These are phyloP conservation scores for Myxocyprinus asiaticus DNA, from an alignment of 2,113 vertebrate genomes.

Conservation along the genomic window DNA sequence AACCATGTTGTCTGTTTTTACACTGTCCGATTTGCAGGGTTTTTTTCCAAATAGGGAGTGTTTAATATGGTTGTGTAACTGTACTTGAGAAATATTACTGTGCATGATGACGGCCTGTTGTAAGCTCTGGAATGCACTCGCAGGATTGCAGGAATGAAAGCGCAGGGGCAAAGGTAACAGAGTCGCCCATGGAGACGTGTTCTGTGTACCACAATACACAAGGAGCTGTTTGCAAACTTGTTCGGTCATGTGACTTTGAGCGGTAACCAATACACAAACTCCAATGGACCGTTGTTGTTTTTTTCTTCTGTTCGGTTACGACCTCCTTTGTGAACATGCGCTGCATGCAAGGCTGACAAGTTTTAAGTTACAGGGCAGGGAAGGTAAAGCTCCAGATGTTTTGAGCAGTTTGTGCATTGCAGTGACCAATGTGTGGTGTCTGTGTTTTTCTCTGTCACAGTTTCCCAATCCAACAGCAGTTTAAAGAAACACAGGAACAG, in stretches of 20 bases:
- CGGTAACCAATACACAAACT: slow-evolving; percentile 31
- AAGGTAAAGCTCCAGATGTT: slow-evolving; percentile 53
- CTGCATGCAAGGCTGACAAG: slow-evolving; percentile 36
- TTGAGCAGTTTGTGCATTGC: slow-evolving; percentile 23
- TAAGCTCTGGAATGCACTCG: slow-evolving; percentile 9
- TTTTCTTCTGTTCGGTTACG: slow-evolving; percentile 8
- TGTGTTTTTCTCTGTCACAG: slow-evolving; percentile 68
- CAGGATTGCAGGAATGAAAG: slow-evolving; percentile 14
- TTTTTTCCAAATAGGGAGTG: slow-evolving; percentile 18
- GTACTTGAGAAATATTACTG: slow-evolving; percentile 26
- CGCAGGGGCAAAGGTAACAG: slow-evolving; percentile 42
- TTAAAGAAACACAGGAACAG: slow-evolving; percentile 92
- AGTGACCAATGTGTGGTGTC: slow-evolving; percentile 14
- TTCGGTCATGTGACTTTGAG: slow-evolving; percentile 19
- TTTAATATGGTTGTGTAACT: slow-evolving; percentile 41
- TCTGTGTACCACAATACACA: slow-evolving; percentile 46
- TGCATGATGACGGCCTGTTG: slow-evolving; percentile 10
- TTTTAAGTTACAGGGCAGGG: slow-evolving; percentile 50
- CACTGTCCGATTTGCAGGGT: slow-evolving; percentile 19
- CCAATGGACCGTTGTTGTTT: slow-evolving; percentile 19
- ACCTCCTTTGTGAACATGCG: slow-evolving; percentile 35
- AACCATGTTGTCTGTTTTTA: neutral
- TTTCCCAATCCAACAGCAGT: slow-evolving; percentile 86
- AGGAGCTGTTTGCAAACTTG: slow-evolving; percentile 33
- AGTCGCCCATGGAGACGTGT: slow-evolving; percentile 39